Evolutionary conservation across 1,140 invertebrate species (phyloP).

Genomic region (Anagrus nilaparvatae): DNA sequence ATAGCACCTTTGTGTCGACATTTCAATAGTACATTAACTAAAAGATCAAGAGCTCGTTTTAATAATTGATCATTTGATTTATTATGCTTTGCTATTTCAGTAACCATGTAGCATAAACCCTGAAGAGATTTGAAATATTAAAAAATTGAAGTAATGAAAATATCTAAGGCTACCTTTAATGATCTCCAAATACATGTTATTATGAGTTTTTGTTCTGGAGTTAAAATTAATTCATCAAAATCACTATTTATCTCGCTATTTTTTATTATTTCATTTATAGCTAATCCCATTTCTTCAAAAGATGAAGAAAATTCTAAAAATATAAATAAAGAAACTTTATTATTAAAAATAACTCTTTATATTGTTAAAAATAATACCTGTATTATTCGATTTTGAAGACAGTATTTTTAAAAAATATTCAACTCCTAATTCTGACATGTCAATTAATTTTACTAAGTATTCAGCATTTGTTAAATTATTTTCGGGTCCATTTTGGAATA

Average conservation of each 20-base stretch:
- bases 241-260: constrained; percentile 26
- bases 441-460: constrained; percentile 24
- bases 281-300: constrained; percentile 50
- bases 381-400: constrained; percentile 25
- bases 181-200: constrained; percentile 69
- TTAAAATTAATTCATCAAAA: constrained; percentile 38
- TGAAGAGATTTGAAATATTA: constrained; percentile 23
- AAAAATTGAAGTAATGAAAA: background rate
- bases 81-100: constrained; percentile 31
- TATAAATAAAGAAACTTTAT: constrained; percentile 7
- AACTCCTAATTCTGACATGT: constrained; percentile 31
- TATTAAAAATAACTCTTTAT: constrained; percentile 8
- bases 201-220: constrained; percentile 56
- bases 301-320: constrained; percentile 45
- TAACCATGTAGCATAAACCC: constrained; percentile 45
- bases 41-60: constrained; percentile 45
- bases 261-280: constrained; percentile 38
- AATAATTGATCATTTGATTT: constrained; percentile 30
- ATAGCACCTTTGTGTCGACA: constrained; percentile 75
- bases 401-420: constrained; percentile 34
- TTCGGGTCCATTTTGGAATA: constrained; percentile 19
- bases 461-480: constrained; percentile 10
- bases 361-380: constrained; percentile 21
- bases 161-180: constrained; percentile 53
- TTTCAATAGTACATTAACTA: constrained; percentile 52